These are phyloP conservation scores for Danio rerio DNA, from an alignment of 2,113 vertebrate genomes.

Conservation along the genomic window DNA sequence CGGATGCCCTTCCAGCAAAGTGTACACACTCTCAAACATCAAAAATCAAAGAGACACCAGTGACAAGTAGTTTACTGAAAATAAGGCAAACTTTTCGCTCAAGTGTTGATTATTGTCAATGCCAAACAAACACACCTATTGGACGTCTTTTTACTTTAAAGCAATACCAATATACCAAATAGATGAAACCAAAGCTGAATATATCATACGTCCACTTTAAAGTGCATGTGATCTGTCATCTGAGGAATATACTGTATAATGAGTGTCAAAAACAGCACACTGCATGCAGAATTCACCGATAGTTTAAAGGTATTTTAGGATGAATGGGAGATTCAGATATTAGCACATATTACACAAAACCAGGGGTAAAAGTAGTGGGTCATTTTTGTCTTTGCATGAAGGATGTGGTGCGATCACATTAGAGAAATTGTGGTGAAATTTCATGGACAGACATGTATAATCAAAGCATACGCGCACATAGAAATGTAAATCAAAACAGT, in stretches of 20 bases:
- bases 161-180: not conserved
- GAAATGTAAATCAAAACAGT: too few relatives aligned
- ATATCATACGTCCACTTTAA: not conserved
- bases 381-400: not conserved
- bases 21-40: too few relatives aligned
- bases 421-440: not conserved
- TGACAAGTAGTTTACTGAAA: too few relatives aligned
- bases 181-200: too few relatives aligned
- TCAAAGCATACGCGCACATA: too few relatives aligned
- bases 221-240: not conserved
- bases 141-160: not conserved
- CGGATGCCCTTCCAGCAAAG: too few relatives aligned
- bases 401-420: not conserved
- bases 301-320: not conserved
- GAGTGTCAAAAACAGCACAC: not conserved
- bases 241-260: not conserved
- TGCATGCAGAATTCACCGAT: conserved; percentile 59
- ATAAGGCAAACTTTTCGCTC: too few relatives aligned
- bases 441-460: not conserved
- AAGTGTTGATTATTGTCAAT: too few relatives aligned
- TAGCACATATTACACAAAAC: not conserved
- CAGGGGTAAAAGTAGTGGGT: conserved; percentile 26
- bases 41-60: too few relatives aligned
- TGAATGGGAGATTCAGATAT: not conserved
- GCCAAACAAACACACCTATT: too few relatives aligned